phyloP scores from a whole-genome alignment of 2,797 vertebrate species.

The Synaphobranchus kaupii region DNA sequence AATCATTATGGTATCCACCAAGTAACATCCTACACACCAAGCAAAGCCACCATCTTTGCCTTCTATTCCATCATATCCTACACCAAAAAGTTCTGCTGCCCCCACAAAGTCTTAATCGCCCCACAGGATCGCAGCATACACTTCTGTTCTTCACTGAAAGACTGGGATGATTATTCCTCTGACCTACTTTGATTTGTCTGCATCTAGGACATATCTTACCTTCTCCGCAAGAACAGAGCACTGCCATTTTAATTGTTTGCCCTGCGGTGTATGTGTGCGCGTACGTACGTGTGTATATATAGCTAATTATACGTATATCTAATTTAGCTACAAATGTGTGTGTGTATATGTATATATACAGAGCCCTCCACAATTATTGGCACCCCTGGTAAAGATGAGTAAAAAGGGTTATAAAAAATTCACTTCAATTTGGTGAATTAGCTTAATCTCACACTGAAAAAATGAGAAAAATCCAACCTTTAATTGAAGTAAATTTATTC shows the following conservation, averaged over 20 bases:
- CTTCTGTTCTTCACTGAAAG: background rate
- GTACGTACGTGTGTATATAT: background rate
- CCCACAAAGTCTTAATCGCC: background rate
- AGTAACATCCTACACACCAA: background rate
- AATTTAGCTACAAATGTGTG: no score
- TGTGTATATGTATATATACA: no score
- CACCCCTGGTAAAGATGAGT: no score
- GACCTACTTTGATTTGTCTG: background rate
- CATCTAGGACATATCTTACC: background rate
- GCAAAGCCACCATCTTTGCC: background rate
- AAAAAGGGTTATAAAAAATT: no score
- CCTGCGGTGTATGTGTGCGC: background rate
- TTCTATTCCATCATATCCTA: background rate
- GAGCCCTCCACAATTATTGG: no score
- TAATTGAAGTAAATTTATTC: no score
- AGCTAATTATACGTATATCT: background rate
- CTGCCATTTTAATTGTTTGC: conserved; percentile 4
- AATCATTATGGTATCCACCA: background rate
- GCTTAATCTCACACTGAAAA: no score
- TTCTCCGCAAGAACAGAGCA: background rate
- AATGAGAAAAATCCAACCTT: no score
- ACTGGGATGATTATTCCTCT: background rate
- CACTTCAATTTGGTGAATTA: no score
- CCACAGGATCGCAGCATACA: background rate
- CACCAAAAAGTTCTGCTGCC: background rate